Percentiles rank a stretch among this genome's conserved stretches.
phyloP scores from a whole-genome alignment of 2,797 vertebrate species.

The Alauda arvensis region DNA sequence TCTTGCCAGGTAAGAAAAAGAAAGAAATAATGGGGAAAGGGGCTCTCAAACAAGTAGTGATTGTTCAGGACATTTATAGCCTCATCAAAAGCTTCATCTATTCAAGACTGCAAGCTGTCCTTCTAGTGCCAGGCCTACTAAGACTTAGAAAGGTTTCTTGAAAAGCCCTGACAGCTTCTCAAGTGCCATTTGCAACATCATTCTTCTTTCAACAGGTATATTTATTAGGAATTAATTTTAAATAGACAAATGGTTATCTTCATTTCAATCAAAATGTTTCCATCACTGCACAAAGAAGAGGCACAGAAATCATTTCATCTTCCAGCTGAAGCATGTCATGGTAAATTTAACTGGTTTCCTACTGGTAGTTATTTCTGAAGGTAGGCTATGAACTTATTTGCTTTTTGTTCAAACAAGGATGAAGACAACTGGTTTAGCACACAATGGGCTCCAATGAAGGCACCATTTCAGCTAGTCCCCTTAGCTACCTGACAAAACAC shows the following conservation, averaged over 20 bases:
- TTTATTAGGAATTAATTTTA: not conserved
- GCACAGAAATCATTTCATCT: not conserved
- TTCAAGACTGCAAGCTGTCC: not conserved
- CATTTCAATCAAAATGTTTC: not conserved
- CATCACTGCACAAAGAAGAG: not conserved
- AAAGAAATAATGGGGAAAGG: not conserved
- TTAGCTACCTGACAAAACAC: not conserved
- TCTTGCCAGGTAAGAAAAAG: not conserved
- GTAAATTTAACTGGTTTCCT: not conserved
- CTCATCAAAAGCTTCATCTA: not conserved
- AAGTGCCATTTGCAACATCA: not conserved
- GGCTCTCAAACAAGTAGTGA: not conserved
- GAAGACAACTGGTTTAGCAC: not conserved
- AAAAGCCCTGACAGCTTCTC: not conserved
- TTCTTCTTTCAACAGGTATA: not conserved
- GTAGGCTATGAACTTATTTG: not conserved
- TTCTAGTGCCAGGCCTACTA: accelerated
- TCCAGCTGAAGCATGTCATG: accelerated
- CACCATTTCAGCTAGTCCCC: not conserved
- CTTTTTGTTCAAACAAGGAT: not conserved
- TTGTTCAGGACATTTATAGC: not conserved
- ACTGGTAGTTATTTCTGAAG: not conserved
- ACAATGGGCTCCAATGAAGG: not conserved
- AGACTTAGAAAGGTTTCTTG: not conserved
- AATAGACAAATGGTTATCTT: not conserved